Evolutionary conservation across 1,140 invertebrate genomes (phyloP).

Genomic region (Venturia canescens): DNA sequence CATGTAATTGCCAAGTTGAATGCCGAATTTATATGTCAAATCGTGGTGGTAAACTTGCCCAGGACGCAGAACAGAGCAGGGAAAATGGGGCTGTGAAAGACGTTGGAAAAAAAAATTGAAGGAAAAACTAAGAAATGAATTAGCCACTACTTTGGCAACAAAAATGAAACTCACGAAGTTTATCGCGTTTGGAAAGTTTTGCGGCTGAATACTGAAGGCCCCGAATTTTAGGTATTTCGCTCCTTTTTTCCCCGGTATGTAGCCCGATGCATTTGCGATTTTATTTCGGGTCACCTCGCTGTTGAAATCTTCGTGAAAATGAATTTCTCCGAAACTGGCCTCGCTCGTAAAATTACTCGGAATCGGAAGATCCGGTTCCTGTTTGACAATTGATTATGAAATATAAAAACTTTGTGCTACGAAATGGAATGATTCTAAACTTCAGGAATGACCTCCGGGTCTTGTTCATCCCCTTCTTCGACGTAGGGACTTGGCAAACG

Average conservation of each 20-base stretch:
- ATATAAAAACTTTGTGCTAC: background rate
- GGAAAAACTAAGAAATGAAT: background rate
- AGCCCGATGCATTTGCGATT: constrained; percentile 45
- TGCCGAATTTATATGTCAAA: constrained; percentile 79
- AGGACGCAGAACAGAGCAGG: constrained; percentile 82
- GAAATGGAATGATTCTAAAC: background rate
- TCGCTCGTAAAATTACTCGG: constrained; percentile 15
- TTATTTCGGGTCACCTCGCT: background rate
- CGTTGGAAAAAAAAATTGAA: constrained; percentile 16
- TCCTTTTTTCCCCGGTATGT: constrained; percentile 84
- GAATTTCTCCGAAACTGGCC: background rate
- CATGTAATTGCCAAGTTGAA: constrained; percentile 65
- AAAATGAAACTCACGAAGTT: constrained; percentile 81
- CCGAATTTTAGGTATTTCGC: constrained; percentile 84
- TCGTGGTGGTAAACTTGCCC: constrained; percentile 84
- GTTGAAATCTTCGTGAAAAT: background rate
- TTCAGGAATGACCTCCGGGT: background rate
- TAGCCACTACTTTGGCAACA: no score
- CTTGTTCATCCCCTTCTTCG: constrained; percentile 2
- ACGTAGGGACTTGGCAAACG: constrained; percentile 78
- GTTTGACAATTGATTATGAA: background rate
- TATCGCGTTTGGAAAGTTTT: constrained; percentile 92
- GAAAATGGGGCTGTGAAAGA: constrained; percentile 82
- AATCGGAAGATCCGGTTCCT: background rate
- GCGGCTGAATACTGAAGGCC: constrained; percentile 92